Evolutionary conservation across 2,797 vertebrate species (phyloP), one percentile per base, ranked within the genome.

Genomic region (Characodon lateralis): DNA sequence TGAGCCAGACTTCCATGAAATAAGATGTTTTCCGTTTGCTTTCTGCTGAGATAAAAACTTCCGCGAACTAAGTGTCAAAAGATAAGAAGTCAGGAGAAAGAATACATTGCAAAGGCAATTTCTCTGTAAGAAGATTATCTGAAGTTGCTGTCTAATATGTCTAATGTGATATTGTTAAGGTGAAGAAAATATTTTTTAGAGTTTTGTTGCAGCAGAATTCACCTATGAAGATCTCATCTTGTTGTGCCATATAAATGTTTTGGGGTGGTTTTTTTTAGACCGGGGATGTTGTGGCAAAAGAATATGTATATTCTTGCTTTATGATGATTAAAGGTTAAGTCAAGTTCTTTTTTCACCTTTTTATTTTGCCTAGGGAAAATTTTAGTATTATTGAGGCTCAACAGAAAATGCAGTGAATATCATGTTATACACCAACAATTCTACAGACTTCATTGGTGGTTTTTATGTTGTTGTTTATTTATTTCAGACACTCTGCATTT

Each of bases 41-140:
- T 85, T 80, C 61, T 78, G 53, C 70, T 81, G 14, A 78, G 79
- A 86, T 83, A 89, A 87, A 83, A 87, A 80, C 39, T 72, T 84
- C 50, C 26, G 58, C 43, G 71, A 50, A 84, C 70, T 41, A 76
- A 78, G 26, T 73, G 63, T 76, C 48, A 73, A 73, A 76, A 80
- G 76, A 41, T 86, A 84, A 85, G 87, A 88, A 86, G 35, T 71
- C 31, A 71, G 12, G 35, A 74, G 43, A 80, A 85, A 85, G 71
- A 76, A 48, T 31, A 80, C 48, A 59, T 69, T 3, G 18, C n/a
- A 75, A 74, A 85, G 53, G 71, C 72, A 74, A 82, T 84, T 74
- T 76, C 4, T 82, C 72, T 59, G 48, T 50, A 73, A 72, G 72
- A 81, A 66, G 80, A 83, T 70, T 72, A 73, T 66, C 73, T 43